These are phyloP conservation scores for Amblyjoppa fuscipennis DNA, from an alignment of 2,888 invertebrate genomes.

Conservation along the genomic window DNA sequence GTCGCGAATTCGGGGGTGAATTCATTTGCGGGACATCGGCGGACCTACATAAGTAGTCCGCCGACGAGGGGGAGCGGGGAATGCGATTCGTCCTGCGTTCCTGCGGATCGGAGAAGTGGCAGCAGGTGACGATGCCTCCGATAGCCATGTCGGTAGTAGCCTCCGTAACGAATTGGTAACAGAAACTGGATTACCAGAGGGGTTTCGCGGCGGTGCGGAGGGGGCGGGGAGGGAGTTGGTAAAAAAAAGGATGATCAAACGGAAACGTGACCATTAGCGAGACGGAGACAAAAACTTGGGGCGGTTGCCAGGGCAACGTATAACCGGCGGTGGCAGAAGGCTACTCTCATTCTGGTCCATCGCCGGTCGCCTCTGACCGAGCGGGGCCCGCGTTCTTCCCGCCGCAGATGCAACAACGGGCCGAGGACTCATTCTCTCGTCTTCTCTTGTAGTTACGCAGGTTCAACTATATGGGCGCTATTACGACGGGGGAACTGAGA, in stretches of 20 bases:
- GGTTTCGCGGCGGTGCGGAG: slow-evolving; percentile 4
- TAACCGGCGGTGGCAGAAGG: slow-evolving; percentile 38
- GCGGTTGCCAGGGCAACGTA: slow-evolving; percentile 69
- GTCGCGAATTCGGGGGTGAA: slow-evolving; percentile 31
- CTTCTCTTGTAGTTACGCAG: slow-evolving; percentile 65
- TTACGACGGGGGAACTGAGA: slow-evolving; percentile 63
- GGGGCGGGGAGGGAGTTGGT: slow-evolving; percentile 29
- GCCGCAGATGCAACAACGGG: slow-evolving; percentile 63
- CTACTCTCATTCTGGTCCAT: slow-evolving; percentile 54
- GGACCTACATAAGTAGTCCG: neutral
- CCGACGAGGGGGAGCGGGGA: slow-evolving; percentile 48
- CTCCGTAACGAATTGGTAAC: slow-evolving; percentile 72
- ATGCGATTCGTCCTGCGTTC: slow-evolving; percentile 58
- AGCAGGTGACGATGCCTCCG: slow-evolving; percentile 71
- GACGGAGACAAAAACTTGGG: slow-evolving; percentile 70
- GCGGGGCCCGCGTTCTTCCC: slow-evolving; percentile 26
- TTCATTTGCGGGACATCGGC: slow-evolving; percentile 20
- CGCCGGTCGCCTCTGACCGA: slow-evolving; percentile 41
- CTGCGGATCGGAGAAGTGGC: slow-evolving; percentile 33
- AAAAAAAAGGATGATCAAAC: slow-evolving; percentile 68
- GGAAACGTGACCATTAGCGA: slow-evolving; percentile 74
- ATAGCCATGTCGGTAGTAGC: slow-evolving; percentile 68
- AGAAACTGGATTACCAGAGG: slow-evolving; percentile 71
- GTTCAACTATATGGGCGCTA: slow-evolving; percentile 68
- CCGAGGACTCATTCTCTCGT: slow-evolving; percentile 64